These are phyloP conservation scores for Trachops cirrhosus DNA, from an alignment of 2,797 vertebrate species.

Conservation along the genomic window DNA sequence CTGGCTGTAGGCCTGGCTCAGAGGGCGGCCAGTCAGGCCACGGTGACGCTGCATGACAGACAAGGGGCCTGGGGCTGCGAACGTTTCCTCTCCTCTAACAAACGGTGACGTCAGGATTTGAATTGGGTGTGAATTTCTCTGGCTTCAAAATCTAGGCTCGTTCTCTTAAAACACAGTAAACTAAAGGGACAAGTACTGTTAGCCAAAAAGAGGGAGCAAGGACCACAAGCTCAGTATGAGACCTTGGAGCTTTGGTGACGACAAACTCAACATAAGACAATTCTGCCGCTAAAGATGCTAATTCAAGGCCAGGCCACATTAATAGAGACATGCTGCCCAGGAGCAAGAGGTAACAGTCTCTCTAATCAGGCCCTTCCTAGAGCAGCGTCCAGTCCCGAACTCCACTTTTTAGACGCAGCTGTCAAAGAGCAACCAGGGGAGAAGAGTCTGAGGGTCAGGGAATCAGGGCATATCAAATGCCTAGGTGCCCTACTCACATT, in stretches of 20 bases:
- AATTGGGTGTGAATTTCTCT: background rate
- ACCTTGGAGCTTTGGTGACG: background rate
- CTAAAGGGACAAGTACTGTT: background rate
- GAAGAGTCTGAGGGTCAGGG: background rate
- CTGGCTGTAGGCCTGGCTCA: background rate
- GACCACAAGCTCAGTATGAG: background rate
- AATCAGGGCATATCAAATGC: background rate
- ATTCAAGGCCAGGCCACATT: background rate
- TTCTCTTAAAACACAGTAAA: background rate
- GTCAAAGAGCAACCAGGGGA: background rate
- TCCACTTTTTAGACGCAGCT: background rate
- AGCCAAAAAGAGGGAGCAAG: background rate
- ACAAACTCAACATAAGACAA: background rate
- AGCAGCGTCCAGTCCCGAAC: background rate
- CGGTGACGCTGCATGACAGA: background rate
- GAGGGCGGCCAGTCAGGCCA: rapidly evolving
- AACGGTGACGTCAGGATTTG: background rate
- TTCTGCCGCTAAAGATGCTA: background rate
- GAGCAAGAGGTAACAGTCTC: background rate
- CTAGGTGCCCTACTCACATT: background rate
- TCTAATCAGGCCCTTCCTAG: background rate
- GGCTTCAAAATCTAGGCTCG: background rate
- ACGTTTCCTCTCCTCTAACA: background rate
- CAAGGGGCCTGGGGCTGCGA: background rate
- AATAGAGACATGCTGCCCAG: background rate